Conservation (phyloP, 2,888 invertebrate genomes). For the Brachyopa scutellaris region DNA sequence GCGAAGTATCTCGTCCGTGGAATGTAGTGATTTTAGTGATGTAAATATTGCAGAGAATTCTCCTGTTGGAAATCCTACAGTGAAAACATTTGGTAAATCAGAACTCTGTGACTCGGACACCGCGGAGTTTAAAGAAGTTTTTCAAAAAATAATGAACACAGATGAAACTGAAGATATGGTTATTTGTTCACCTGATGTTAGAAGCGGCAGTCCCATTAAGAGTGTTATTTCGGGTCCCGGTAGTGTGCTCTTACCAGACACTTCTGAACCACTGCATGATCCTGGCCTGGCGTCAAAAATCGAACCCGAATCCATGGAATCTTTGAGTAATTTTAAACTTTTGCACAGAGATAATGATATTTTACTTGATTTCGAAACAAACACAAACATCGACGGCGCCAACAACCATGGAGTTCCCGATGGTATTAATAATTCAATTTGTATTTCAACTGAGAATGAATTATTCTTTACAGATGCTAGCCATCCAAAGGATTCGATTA, state of each 20-base stretch:
- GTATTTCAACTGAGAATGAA: conserved; percentile 47
- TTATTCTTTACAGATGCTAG: conserved; percentile 31
- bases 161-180: conserved; percentile 24
- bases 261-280: conserved; percentile 25
- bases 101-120: conserved; percentile 29
- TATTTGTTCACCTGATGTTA: conserved; percentile 4
- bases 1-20: conserved; percentile 24
- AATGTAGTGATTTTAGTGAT: conserved; percentile 52
- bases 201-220: conserved; percentile 35
- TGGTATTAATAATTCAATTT: conserved; percentile 36
- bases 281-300: neutral
- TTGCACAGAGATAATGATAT: conserved; percentile 7
- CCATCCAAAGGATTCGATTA: conserved; percentile 25
- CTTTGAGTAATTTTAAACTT: conserved; percentile 51
- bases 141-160: conserved; percentile 19
- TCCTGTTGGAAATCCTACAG: conserved; percentile 18
- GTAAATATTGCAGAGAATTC: conserved; percentile 56
- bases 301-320: conserved; percentile 45
- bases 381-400: conserved; percentile 24
- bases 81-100: conserved; percentile 48
- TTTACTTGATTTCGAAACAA: conserved; percentile 38
- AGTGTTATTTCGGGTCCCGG: conserved; percentile 6
- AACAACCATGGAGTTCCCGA: conserved; percentile 28
- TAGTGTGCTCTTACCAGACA: conserved; percentile 29
- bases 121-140: conserved; percentile 52